These are phyloP conservation scores for Odontophorus gujanensis DNA, from an alignment of 2,113 vertebrate species.

Conservation along the genomic window DNA sequence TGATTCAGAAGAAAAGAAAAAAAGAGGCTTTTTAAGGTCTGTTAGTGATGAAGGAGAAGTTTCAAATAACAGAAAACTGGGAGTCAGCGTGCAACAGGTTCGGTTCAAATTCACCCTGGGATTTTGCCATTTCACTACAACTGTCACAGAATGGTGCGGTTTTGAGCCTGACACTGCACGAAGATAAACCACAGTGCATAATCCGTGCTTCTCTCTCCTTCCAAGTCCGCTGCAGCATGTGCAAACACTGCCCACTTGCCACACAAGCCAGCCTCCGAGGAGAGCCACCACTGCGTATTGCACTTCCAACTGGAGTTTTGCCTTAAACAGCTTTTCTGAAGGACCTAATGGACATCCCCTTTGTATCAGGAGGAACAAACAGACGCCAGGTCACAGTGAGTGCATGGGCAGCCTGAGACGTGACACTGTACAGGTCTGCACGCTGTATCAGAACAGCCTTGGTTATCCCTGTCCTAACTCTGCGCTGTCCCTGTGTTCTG, in stretches of 20 bases:
- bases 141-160: neutral
- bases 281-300: neutral
- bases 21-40: neutral
- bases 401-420: neutral
- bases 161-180: neutral
- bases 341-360: neutral
- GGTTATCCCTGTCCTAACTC: constrained; percentile 63
- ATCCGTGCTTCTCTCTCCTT: neutral
- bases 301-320: constrained; percentile 7
- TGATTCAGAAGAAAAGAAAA: neutral
- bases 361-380: neutral
- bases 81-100: neutral
- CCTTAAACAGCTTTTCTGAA: constrained; percentile 47
- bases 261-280: neutral
- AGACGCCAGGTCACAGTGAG: neutral
- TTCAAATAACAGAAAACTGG: neutral
- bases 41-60: neutral
- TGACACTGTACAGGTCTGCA: neutral
- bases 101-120: neutral
- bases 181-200: neutral
- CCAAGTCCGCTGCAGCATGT: neutral
- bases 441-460: constrained; percentile 25
- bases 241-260: neutral
- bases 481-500: constrained; percentile 68
- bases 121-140: neutral